These are phyloP conservation scores for Sparidentex hasta DNA, from an alignment of 2,797 vertebrate genomes.

Conservation along the genomic window DNA sequence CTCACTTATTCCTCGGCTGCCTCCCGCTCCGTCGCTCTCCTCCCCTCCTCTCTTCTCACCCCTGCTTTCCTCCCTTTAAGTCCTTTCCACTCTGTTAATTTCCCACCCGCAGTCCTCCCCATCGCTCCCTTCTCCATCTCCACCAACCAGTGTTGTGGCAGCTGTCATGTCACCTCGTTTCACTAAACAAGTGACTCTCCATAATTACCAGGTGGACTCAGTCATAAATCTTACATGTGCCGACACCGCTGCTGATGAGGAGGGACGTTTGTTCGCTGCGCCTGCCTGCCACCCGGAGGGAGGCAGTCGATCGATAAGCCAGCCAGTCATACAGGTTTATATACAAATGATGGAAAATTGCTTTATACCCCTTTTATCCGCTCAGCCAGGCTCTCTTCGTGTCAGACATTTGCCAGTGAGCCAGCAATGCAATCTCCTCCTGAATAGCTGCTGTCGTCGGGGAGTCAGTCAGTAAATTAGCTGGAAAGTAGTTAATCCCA, in stretches of 20 bases:
- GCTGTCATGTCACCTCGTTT: constrained; percentile 69
- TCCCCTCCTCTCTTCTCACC: constrained; percentile 30
- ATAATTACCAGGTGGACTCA: constrained; percentile 67
- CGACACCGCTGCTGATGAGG: constrained; percentile 45
- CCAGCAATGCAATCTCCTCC: constrained; percentile 1
- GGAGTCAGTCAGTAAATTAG: constrained; percentile 9
- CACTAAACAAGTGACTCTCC: constrained; percentile 49
- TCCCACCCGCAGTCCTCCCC: constrained; percentile 41
- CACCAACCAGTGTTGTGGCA: constrained; percentile 60
- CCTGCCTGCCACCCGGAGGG: not conserved
- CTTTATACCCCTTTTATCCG: constrained; percentile 10
- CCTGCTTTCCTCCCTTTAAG: constrained; percentile 41
- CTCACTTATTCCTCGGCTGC: constrained; percentile 3
- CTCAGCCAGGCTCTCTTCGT: not conserved
- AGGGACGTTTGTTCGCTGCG: constrained; percentile 5
- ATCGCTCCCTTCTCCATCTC: not conserved
- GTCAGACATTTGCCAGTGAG: constrained; percentile 4
- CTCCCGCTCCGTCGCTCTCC: constrained; percentile 36
- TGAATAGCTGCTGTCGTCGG: not conserved
- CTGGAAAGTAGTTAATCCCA: constrained; percentile 7
- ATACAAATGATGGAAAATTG: constrained; percentile 20
- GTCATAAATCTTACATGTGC: constrained; percentile 61
- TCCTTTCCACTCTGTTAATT: constrained; percentile 65
- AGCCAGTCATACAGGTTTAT: constrained; percentile 18
- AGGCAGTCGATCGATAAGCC: constrained; percentile 29